Evolutionary conservation across 2,888 invertebrate species (phyloP).

Genomic region (Cephalotes varians): DNA sequence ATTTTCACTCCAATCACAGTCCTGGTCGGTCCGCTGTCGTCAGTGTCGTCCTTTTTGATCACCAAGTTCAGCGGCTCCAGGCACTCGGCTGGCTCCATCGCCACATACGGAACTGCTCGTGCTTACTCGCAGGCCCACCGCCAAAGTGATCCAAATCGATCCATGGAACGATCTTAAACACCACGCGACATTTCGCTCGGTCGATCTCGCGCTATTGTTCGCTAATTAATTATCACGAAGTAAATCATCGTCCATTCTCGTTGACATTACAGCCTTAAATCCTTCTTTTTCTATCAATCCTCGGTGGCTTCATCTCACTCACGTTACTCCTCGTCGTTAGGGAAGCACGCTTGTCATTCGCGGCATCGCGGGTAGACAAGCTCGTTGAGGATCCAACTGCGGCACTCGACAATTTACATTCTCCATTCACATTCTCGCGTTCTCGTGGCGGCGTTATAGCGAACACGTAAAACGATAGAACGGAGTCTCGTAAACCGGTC

Average conservation of each 20-base stretch:
- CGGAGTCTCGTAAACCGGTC: constrained; percentile 36
- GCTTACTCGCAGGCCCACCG: constrained; percentile 59
- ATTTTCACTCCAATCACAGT: constrained; percentile 63
- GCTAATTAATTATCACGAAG: neutral
- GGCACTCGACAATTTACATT: constrained; percentile 39
- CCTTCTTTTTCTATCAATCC: neutral
- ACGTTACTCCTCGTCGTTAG: constrained; percentile 2
- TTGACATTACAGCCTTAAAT: neutral
- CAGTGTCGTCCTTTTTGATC: constrained; percentile 84
- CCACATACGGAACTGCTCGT: constrained; percentile 72
- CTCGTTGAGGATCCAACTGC: neutral
- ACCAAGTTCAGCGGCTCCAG: constrained; percentile 87
- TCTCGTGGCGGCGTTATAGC: constrained; percentile 39
- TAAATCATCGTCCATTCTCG: neutral
- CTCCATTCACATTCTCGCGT: constrained; percentile 34
- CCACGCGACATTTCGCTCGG: neutral
- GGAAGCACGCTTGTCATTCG: constrained; percentile 3
- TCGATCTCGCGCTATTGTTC: neutral
- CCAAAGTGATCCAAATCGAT: constrained; percentile 57
- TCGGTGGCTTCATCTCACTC: neutral
- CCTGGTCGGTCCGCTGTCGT: constrained; percentile 63
- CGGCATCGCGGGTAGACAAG: constrained; percentile 5
- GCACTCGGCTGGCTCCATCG: constrained; percentile 85
- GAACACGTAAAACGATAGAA: constrained; percentile 20
- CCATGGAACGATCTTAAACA: constrained; percentile 61